phyloP scores from a whole-genome alignment of 2,113 vertebrate genomes.

The Xenus cinereus region DNA sequence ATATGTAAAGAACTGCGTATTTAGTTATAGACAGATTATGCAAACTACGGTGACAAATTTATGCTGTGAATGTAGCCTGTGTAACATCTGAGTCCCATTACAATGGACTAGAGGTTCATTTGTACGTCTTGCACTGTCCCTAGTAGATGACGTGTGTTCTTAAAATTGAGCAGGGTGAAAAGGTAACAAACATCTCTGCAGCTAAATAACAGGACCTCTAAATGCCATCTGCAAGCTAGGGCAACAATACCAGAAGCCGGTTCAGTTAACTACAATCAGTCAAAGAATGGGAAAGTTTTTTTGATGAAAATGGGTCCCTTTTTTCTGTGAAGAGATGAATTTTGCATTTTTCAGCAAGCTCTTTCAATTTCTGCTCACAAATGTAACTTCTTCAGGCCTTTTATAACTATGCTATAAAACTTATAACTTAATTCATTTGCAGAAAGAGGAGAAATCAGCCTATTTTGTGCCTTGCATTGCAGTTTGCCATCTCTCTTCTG shows the following conservation, averaged over 20 bases:
- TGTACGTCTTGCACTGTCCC: neutral
- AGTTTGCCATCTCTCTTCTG: neutral
- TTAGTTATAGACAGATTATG: neutral
- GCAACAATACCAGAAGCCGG: neutral
- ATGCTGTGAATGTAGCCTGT: neutral
- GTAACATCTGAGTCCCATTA: neutral
- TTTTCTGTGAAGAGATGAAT: neutral
- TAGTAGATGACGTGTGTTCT: accelerated
- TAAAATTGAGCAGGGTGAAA: neutral
- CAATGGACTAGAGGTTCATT: neutral
- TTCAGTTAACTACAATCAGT: neutral
- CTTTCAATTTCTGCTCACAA: neutral
- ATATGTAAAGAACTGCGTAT: neutral
- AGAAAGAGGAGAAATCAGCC: neutral
- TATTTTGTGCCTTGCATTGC: neutral
- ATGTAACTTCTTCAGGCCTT: neutral
- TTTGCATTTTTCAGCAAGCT: neutral
- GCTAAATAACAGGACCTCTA: neutral
- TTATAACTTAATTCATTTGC: neutral
- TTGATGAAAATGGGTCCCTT: neutral
- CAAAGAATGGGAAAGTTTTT: neutral
- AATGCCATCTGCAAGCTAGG: neutral
- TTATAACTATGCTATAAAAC: neutral
- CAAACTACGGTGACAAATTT: neutral
- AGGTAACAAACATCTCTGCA: too few species aligned